Percentiles rank a stretch among this genome's conserved stretches.
Evolutionary conservation across 30 jellyfish, hydroid and myxozoan genomes (phyloP).

Genomic region (Nemopilema nomurai): DNA sequence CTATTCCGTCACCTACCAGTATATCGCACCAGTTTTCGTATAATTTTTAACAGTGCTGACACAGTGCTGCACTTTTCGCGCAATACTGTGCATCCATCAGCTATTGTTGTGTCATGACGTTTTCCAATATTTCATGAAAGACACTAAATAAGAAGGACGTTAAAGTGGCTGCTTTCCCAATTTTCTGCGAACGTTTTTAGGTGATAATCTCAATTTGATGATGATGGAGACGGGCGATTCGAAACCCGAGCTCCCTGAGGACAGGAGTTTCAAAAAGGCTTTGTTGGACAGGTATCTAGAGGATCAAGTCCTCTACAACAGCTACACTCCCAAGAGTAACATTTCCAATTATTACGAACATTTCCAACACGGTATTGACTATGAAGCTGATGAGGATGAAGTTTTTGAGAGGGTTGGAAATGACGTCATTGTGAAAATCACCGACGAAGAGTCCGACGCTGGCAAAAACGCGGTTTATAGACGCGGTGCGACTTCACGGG

Average conservation of each 20-base stretch:
- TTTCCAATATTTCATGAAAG: not conserved
- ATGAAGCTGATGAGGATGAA: not conserved
- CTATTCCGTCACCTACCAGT: too few species aligned
- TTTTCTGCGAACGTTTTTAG: not conserved
- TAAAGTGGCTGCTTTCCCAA: not conserved
- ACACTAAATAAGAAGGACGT: not conserved
- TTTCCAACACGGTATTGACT: not conserved
- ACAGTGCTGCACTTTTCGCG: not conserved
- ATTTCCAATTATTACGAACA: not conserved
- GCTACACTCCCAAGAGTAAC: not conserved
- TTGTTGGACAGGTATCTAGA: slow-evolving; percentile 39
- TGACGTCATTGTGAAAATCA: slow-evolving; percentile 21
- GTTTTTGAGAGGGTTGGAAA: slow-evolving; percentile 11
- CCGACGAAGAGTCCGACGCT: slow-evolving; percentile 8
- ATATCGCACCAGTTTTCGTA: too few species aligned
- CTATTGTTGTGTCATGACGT: too few species aligned
- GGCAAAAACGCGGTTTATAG: not conserved
- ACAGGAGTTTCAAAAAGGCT: slow-evolving; percentile 30
- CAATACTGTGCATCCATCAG: not conserved
- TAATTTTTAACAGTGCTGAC: too few species aligned
- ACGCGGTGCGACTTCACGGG: not conserved
- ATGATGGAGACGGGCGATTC: not conserved
- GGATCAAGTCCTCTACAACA: slow-evolving; percentile 41
- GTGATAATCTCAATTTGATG: not conserved
- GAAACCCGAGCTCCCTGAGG: not conserved